Base-by-base conservation (phyloP, 2,113 vertebrate genomes). In the Tor tambroides region DNA sequence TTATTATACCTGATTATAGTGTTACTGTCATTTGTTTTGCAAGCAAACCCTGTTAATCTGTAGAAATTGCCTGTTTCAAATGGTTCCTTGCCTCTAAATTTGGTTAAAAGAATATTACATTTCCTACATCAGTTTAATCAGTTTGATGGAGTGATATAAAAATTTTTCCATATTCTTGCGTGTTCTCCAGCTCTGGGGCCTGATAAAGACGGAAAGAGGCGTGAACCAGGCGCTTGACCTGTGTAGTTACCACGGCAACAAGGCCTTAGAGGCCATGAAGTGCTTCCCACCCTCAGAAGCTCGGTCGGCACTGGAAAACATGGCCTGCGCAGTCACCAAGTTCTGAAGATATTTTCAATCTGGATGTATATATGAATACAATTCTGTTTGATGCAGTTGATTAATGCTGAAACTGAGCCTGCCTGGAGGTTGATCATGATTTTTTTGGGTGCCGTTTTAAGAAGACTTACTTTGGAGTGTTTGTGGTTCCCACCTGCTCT, bases 241-340 rank as follows among this genome's bases (percentile, higher is more conserved):
- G 91, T 99, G 98, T 94, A 90, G 95, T 97, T 95, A 95, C 96
- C 97, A 99, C 94, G 95, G 98, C 94, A 97, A 96, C 95, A 96
- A 94, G 91, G 98, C 98, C 0, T 94, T 99, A 95, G 96, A 95
- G 59, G 97, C 98, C 94, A 96, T 99, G 94, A 94, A 96, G 92
- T 93, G 88, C 93, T 99, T 99, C 95, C 96, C 98, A 92, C 95
- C 96, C 92, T 99, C 98, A 0, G 96, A 99, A 94, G 98, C 98
- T 92, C 96, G 97, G 89, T 96, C 96, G 0, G 96, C 98, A 92
- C 94, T 99, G 94, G 97, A 98, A 96, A 99, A 99, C 95, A 98
- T 99, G 46, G 97, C 98, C 93, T 94, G 92, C 0, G 96, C 97
- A 2, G 90, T 97, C 94, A 97, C 95, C 93, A 97, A 96, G 94